Evolutionary conservation across 2,888 invertebrate species (phyloP), one percentile per base, ranked within the genome.

Genomic region (Metallyticus violacea): DNA sequence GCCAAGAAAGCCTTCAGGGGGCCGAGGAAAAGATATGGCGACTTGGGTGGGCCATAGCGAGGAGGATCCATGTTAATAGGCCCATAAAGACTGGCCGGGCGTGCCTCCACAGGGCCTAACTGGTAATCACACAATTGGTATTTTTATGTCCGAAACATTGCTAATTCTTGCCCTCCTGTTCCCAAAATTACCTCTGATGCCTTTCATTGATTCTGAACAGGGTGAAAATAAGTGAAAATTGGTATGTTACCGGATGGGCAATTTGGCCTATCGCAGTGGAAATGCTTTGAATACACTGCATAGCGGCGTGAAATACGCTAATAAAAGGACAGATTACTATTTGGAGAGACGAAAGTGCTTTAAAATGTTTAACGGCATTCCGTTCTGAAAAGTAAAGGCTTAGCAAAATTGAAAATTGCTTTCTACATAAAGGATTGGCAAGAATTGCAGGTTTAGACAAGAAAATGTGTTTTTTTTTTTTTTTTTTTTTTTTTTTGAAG

Each of bases 21-120:
- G 76, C 76, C 26, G n/a, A 80, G 77, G 83, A 26, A 79, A 81
- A 86, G 84, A 86, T 85, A 77, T 77, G 81, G 85, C 88, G 28
- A 79, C 85, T 86, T 88, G 87, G 87, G 87, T 88, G 87, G 87
- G 77, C 87, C 77, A 79, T 62, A 28, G 77, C 62, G 40, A 81
- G 40, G 76, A 76, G 28, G 83, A 81, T 62, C 62, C 77, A 85
- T 85, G 86, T 79, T 86, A 86, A 86, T 86, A 77, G 86, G 81
- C 85, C 81, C 85, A 86, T 86, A 86, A 85, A 86, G 86, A 86
- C 81, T 62, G 40, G 40, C 40, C 40, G 40, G 40, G 40, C 40
- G 40, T 62, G 40, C 40, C 40, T 62, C 40, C 40, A 62, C 40
- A 62, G 40, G 40, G 40, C 40, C 40, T 62, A 62, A 62, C 40